These are phyloP conservation scores for Adoxophyes honmai DNA, from an alignment of 1,140 invertebrate genomes.

Conservation along the genomic window DNA sequence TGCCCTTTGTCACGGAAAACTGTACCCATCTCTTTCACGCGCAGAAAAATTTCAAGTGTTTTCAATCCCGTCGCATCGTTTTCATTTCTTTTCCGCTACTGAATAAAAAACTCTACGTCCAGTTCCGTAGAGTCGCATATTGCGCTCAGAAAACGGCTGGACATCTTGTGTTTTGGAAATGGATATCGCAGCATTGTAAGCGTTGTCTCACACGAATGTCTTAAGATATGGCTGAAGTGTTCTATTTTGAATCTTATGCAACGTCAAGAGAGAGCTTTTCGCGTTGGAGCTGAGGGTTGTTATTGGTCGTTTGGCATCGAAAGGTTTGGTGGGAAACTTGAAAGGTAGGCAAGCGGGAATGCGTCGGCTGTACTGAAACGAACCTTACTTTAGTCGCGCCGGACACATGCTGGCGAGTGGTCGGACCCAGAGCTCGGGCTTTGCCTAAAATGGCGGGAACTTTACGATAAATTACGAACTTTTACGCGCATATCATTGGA, in stretches of 20 bases:
- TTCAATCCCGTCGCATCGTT: conserved; percentile 44
- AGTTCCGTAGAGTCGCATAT: conserved; percentile 22
- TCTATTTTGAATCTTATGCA: neutral
- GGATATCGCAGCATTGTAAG: conserved; percentile 16
- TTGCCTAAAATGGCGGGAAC: conserved; percentile 56
- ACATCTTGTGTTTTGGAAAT: conserved; percentile 26
- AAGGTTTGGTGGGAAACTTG: conserved; percentile 51
- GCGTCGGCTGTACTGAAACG: conserved; percentile 53
- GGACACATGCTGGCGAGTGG: conserved; percentile 53
- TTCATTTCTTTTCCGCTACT: conserved; percentile 23
- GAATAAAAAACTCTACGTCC: conserved; percentile 19
- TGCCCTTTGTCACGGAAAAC: conserved; percentile 68
- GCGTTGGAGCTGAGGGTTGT: neutral
- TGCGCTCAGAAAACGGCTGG: neutral
- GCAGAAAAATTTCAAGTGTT: conserved; percentile 60
- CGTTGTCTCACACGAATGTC: neutral
- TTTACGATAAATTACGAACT: conserved; percentile 55
- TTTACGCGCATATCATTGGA: conserved; percentile 24
- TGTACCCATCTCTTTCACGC: conserved; percentile 61
- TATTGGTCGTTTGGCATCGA: conserved; percentile 26
- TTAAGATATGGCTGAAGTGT: conserved; percentile 2
- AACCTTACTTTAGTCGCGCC: conserved; percentile 57
- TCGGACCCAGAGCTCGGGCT: conserved; percentile 30
- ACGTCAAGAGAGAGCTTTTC: conserved; percentile 16
- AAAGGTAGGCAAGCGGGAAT: conserved; percentile 64